A percentile compares a stretch with the other conserved stretches of the same genome.
Evolutionary conservation across 2,113 vertebrate species (phyloP).

Genomic region (Hipposideros armiger): DNA sequence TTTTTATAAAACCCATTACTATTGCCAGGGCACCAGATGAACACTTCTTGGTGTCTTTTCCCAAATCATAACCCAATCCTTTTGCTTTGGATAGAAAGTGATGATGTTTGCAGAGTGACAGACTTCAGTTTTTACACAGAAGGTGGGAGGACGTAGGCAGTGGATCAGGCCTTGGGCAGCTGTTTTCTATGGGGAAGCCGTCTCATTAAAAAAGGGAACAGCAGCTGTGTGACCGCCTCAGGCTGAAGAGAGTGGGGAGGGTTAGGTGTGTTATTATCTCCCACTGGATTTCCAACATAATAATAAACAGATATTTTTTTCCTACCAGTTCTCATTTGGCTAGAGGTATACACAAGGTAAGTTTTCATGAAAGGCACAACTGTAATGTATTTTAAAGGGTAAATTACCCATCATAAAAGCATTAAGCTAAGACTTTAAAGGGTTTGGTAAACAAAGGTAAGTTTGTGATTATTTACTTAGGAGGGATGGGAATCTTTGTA

Average conservation of each 20-base stretch:
- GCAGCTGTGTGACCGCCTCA: conserved; percentile 46
- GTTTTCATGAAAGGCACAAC: conserved; percentile 84
- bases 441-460: conserved; percentile 74
- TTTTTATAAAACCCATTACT: background rate
- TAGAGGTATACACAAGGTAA: conserved; percentile 75
- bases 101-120: background rate
- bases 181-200: conserved; percentile 47
- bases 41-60: background rate
- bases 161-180: conserved; percentile 46
- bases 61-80: background rate
- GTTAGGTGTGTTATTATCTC: conserved; percentile 64
- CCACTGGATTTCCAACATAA: conserved; percentile 86
- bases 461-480: conserved; percentile 79
- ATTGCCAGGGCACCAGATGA: background rate
- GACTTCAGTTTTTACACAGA: background rate
- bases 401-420: conserved; percentile 83
- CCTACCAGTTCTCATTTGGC: conserved; percentile 83
- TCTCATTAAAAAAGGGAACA: conserved; percentile 31
- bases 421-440: conserved; percentile 81
- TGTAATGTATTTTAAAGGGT: conserved; percentile 84
- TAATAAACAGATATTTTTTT: conserved; percentile 84
- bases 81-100: background rate
- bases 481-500: conserved; percentile 74
- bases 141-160: background rate
- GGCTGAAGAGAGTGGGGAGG: background rate